Percentiles rank a stretch among this genome's conserved stretches.
Evolutionary conservation across 2,797 vertebrate genomes (phyloP).

Genomic region (Chaenodraco wilsoni): DNA sequence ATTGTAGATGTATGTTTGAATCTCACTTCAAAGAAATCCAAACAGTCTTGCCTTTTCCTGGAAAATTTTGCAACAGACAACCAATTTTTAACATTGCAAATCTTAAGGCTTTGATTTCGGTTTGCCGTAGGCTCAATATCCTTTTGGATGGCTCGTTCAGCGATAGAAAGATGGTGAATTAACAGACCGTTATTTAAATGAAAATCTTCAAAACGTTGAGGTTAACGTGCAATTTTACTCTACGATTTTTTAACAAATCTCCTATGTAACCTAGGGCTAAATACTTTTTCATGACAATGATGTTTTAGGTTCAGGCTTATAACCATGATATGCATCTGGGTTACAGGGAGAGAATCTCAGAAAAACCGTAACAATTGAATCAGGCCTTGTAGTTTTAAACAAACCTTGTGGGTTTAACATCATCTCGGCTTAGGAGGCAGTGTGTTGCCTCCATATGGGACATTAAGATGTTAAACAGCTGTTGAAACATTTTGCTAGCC

Average conservation of each 20-base stretch:
- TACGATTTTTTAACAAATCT: background rate
- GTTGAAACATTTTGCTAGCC: slow-evolving; percentile 14
- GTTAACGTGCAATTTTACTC: background rate
- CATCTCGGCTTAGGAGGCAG: background rate
- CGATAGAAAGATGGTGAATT: too few species aligned
- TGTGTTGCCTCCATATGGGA: slow-evolving; percentile 7
- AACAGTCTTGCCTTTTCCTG: too few species aligned
- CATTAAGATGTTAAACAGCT: slow-evolving; percentile 26
- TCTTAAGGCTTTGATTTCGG: too few species aligned
- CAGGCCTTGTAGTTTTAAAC: slow-evolving; percentile 27
- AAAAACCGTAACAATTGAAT: slow-evolving; percentile 22
- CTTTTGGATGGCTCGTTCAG: too few species aligned
- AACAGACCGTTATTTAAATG: too few species aligned
- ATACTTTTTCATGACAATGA: background rate
- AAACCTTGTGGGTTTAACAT: slow-evolving; percentile 13
- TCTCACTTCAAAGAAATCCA: too few species aligned
- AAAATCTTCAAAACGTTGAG: too few species aligned
- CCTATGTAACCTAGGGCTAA: background rate
- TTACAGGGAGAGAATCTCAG: slow-evolving; percentile 22
- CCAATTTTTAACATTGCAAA: too few species aligned
- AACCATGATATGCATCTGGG: slow-evolving; percentile 1
- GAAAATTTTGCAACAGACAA: too few species aligned
- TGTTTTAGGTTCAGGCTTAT: background rate
- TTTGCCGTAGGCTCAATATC: too few species aligned
- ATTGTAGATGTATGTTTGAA: too few species aligned